Evolutionary conservation across 2,797 vertebrate genomes (phyloP).

Genomic region (Salarias fasciatus): DNA sequence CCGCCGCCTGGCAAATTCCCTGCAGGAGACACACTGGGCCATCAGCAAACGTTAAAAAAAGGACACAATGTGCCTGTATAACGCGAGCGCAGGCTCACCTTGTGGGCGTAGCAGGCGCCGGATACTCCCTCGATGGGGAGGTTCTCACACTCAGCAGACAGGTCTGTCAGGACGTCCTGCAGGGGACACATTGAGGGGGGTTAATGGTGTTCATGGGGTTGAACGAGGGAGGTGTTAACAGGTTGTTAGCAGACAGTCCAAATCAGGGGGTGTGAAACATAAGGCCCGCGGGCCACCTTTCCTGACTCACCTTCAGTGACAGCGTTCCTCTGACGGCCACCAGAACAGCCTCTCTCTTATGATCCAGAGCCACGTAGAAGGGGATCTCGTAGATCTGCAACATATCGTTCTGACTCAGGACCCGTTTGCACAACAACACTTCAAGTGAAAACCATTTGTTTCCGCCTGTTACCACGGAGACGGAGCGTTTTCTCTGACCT

Average conservation of each 20-base stretch:
- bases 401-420: neutral
- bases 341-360: constrained; percentile 91
- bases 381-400: constrained; percentile 96
- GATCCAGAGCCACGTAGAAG: constrained; percentile 95
- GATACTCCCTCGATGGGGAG: constrained; percentile 87
- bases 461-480: no score
- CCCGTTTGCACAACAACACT: no score
- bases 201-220: no score
- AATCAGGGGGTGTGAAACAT: no score
- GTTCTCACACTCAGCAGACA: constrained; percentile 93
- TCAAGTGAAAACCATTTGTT: no score
- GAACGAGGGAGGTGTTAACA: no score
- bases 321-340: constrained; percentile 96
- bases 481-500: no score
- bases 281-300: no score
- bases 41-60: neutral
- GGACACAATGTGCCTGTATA: no score
- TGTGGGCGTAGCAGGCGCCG: constrained; percentile 92
- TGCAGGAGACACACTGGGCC: constrained; percentile 49
- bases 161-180: constrained; percentile 94
- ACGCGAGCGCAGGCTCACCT: constrained; percentile 77
- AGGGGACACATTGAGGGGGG: constrained; percentile 13
- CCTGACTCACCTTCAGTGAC: constrained; percentile 89
- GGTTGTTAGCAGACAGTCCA: no score
- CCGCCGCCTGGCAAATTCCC: constrained; percentile 95